Conservation (phyloP, 2,888 invertebrate genomes). For the Serripes groenlandicus region DNA sequence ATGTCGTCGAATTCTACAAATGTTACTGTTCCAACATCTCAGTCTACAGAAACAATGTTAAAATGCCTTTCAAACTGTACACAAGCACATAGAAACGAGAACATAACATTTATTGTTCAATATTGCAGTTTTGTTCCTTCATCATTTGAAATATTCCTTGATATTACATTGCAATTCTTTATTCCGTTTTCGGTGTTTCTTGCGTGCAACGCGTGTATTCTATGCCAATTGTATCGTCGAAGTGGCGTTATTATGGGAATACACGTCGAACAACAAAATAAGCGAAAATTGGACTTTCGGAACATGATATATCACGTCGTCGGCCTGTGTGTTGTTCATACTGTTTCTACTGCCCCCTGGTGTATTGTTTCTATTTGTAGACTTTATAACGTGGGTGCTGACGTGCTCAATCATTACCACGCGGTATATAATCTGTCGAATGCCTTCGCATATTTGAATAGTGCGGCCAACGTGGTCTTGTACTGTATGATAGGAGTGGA, state of each 20-base stretch:
- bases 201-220: constrained; percentile 2
- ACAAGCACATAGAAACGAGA: neutral
- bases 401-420: constrained; percentile 7
- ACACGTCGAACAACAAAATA: neutral
- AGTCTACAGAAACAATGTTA: too few species aligned
- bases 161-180: neutral
- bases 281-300: neutral
- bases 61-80: too few species aligned
- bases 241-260: neutral
- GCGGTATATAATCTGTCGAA: constrained; percentile 3
- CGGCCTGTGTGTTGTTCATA: constrained; percentile 3
- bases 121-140: constrained; percentile 10
- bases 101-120: constrained; percentile 1
- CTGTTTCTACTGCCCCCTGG: constrained; percentile 4
- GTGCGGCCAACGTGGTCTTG: constrained; percentile 21
- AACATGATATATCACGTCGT: constrained; percentile 13
- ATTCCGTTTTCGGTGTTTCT: neutral
- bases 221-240: neutral
- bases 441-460: constrained; percentile 15
- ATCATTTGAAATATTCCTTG: neutral
- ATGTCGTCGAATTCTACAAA: too few species aligned
- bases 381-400: neutral
- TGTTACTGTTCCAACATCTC: too few species aligned
- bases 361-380: neutral
- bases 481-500: constrained; percentile 17